phyloP scores from a whole-genome alignment of 2,113 vertebrate species.

The Chascanopsetta lugubris region DNA sequence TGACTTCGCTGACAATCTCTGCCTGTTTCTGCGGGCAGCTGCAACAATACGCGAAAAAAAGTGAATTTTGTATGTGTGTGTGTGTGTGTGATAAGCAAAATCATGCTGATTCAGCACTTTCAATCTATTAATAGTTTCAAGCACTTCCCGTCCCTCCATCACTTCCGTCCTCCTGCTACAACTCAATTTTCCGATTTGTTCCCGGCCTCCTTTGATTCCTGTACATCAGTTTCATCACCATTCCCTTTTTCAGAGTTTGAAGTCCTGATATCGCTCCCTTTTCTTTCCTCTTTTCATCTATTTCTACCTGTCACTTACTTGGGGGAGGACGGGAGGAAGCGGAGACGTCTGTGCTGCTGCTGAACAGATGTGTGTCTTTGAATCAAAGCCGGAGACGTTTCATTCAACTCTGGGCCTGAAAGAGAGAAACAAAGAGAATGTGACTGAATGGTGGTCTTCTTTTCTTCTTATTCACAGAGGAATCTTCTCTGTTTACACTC shows the following conservation, averaged over 20 bases:
- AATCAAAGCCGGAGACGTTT: slow-evolving; percentile 6
- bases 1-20: slow-evolving; percentile 29
- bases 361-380: slow-evolving; percentile 26
- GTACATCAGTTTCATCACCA: not conserved
- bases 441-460: no score
- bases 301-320: slow-evolving; percentile 1
- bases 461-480: no score
- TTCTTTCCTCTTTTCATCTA: not conserved
- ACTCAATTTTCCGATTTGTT: not conserved
- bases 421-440: no score
- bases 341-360: slow-evolving; percentile 33
- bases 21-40: slow-evolving; percentile 40
- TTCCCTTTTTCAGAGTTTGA: not conserved
- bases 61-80: not conserved
- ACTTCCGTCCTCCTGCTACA: not conserved
- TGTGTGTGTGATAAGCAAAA: slow-evolving; percentile 7
- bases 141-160: not conserved
- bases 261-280: not conserved
- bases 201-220: not conserved
- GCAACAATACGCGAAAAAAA: not conserved
- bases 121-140: not conserved
- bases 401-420: no score
- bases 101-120: not conserved
- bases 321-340: slow-evolving; percentile 2
- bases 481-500: no score